Evolutionary conservation across 2,888 invertebrate genomes (phyloP), one percentile per base, ranked within the genome.

Genomic region (Amphimallon solstitiale): DNA sequence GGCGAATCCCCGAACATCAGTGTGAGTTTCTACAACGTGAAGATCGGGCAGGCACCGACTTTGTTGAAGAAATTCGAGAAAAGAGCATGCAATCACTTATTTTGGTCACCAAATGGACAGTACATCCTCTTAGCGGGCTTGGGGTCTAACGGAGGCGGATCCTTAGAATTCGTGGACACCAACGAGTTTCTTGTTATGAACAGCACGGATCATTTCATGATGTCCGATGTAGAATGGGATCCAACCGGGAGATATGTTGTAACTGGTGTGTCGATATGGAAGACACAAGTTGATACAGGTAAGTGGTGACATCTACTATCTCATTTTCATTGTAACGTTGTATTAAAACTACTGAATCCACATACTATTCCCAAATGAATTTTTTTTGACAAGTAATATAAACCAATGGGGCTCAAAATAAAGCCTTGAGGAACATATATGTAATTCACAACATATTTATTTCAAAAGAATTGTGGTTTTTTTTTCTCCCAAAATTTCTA

Each of bases 171-270:
- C 80, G 90, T 98, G 49, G 98, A 98, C 79, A 94, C 97, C 0
- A 92, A 93, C 76, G 98, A 98, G 79, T 97, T 97, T 81, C 91
- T 95, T 4, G 89, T 95, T n/a, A 97, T 97, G 93, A 93, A 93
- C 77, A 90, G 92, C 9, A 92, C 93, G 0, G 97, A 97, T 81
- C 98, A 98, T 83, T 97, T 94, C 83, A 85, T 89, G 82, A 90
- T 91, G 80, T 95, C 97, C 0, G 96, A 98, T 80, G 95, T 98
- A 1, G 98, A 98, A 81, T 99, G 99, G 99, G 99, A 99, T 84
- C 98, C 99, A 1, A 99, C 98, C 2, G 99, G 99, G 1, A 89
- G 99, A 69, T 99, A 95, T 79, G 95, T 99, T 10, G 93, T 94
- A 60, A 97, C 98, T 0, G 95, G 93, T 0, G 97, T 98, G 14